Evolutionary conservation across 2,888 invertebrate species (phyloP).

Genomic region (Campaea margaritaria): DNA sequence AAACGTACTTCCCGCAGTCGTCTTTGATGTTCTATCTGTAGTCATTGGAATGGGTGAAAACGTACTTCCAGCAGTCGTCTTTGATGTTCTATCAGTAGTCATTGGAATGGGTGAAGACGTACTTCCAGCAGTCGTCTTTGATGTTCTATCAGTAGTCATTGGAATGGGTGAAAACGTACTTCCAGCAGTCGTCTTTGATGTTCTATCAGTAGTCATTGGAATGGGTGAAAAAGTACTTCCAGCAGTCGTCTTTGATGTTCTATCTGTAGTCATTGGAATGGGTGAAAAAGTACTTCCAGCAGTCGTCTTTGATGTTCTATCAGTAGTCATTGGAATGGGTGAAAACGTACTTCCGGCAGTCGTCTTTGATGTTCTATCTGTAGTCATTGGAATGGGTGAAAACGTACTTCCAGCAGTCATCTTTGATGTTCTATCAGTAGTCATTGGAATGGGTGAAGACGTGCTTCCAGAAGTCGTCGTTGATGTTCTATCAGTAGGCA

Average conservation of each 20-base stretch:
- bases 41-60: background rate
- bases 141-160: background rate
- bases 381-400: background rate
- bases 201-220: background rate
- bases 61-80: background rate
- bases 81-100: background rate
- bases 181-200: background rate
- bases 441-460: conserved; percentile 8
- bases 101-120: background rate
- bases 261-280: background rate
- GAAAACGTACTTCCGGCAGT: too few species aligned
- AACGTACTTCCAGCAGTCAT: background rate
- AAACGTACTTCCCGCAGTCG: background rate
- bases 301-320: too few species aligned
- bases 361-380: background rate
- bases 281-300: too few species aligned
- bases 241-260: too few species aligned
- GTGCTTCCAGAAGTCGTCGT: background rate
- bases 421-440: conserved; percentile 4
- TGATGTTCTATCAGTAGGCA: too few species aligned
- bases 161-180: background rate
- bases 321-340: too few species aligned
- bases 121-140: background rate
- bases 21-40: conserved; percentile 5
- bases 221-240: too few species aligned